Evolutionary conservation across 2,888 invertebrate genomes (phyloP).

Genomic region (Unio pictorum): DNA sequence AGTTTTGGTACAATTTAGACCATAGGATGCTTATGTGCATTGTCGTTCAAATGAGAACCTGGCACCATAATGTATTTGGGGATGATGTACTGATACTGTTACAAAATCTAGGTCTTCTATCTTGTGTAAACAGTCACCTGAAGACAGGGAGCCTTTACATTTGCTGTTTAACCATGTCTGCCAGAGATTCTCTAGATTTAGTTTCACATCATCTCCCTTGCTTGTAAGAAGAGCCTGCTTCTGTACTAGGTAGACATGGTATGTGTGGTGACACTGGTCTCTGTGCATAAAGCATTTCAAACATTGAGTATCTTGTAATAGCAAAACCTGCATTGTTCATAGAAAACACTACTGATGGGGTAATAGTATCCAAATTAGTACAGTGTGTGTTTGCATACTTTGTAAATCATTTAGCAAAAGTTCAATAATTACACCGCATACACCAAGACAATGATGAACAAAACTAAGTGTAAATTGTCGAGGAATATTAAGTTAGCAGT

Average conservation of each 20-base stretch:
- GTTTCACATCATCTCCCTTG: conserved; percentile 10
- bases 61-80: conserved; percentile 13
- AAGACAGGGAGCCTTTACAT: conserved; percentile 7
- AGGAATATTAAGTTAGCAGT: conserved; percentile 19
- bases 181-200: conserved; percentile 3
- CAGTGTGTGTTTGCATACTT: conserved; percentile 10
- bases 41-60: conserved; percentile 6
- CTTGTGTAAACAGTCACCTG: conserved; percentile 22
- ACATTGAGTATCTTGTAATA: conserved; percentile 17
- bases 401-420: conserved; percentile 18
- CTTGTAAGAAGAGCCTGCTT: conserved; percentile 6
- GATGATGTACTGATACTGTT: conserved; percentile 8
- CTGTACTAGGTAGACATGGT: conserved; percentile 10
- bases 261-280: conserved; percentile 16
- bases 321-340: conserved; percentile 23
- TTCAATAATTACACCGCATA: conserved; percentile 25
- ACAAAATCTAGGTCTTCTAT: conserved; percentile 1
- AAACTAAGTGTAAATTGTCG: conserved; percentile 28
- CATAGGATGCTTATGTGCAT: background rate
- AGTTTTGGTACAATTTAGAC: background rate
- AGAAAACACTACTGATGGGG: conserved; percentile 14
- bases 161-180: conserved; percentile 14
- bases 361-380: conserved; percentile 15
- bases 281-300: conserved; percentile 22
- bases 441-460: conserved; percentile 30